These are phyloP conservation scores for Drosophila yooni DNA, from an alignment of 2,888 invertebrate genomes.

Conservation along the genomic window DNA sequence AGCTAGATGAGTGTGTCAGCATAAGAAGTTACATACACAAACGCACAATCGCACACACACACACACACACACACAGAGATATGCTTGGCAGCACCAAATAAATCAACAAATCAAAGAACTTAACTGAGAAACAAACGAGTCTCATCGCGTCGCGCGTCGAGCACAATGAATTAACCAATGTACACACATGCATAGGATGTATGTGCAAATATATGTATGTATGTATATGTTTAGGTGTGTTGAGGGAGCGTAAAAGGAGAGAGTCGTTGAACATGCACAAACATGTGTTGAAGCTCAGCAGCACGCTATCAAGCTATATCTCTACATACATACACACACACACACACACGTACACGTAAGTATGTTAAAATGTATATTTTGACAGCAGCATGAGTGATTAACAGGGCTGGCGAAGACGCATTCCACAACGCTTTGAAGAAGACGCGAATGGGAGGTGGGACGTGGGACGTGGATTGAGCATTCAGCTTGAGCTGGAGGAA, in stretches of 20 bases:
- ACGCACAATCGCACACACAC: slow-evolving; percentile 1
- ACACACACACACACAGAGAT: neutral
- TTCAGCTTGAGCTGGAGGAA: neutral
- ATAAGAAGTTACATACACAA: slow-evolving; percentile 34
- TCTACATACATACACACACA: neutral
- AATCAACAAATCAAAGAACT: slow-evolving; percentile 71
- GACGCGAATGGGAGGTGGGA: neutral
- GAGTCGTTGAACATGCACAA: slow-evolving; percentile 12
- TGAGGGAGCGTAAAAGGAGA: slow-evolving; percentile 5
- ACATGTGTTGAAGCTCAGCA: slow-evolving; percentile 42
- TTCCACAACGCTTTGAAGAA: neutral
- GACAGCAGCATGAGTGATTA: slow-evolving; percentile 63
- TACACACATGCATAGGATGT: slow-evolving; percentile 7
- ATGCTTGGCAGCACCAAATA: slow-evolving; percentile 40
- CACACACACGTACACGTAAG: neutral
- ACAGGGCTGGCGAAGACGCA: slow-evolving; percentile 31
- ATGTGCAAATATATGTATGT: slow-evolving; percentile 1
- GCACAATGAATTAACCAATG: slow-evolving; percentile 51
- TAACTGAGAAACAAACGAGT: slow-evolving; percentile 61
- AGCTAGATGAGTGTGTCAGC: slow-evolving; percentile 49
- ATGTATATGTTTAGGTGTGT: slow-evolving; percentile 27
- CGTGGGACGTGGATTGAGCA: neutral
- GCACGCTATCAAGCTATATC: slow-evolving; percentile 18
- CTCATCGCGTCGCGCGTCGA: slow-evolving; percentile 32
- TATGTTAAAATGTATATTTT: slow-evolving; percentile 17